Conservation (phyloP, 2,797 vertebrate genomes). For the Acanthiza pusilla region DNA sequence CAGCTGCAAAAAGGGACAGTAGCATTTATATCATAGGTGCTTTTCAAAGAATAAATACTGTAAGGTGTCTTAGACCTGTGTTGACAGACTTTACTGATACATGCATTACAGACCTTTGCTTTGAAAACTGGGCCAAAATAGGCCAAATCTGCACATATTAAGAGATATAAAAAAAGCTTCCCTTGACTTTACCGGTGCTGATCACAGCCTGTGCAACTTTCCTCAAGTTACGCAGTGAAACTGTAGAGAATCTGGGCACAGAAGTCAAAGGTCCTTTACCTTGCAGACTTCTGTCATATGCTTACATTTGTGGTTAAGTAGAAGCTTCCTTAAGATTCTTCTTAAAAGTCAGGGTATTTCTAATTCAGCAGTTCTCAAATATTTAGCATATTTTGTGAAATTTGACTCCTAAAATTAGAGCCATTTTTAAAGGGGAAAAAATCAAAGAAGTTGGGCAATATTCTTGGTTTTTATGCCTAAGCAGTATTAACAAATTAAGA, state of each 20-base stretch:
- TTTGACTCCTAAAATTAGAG: background rate
- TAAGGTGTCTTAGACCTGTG: background rate
- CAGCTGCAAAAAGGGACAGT: background rate
- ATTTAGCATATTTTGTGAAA: background rate
- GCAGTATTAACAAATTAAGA: background rate
- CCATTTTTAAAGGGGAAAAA: background rate
- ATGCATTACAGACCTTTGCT: background rate
- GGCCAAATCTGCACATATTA: background rate
- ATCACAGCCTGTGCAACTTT: background rate
- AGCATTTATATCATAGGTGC: background rate
- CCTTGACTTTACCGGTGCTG: background rate
- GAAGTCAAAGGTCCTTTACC: background rate
- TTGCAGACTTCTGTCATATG: background rate
- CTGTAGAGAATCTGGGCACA: background rate
- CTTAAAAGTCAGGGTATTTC: background rate
- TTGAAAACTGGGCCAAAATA: background rate
- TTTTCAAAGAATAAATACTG: background rate
- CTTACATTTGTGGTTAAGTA: background rate
- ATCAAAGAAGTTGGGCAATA: background rate
- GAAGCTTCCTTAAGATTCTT: background rate
- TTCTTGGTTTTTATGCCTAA: background rate
- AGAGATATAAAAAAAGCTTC: background rate
- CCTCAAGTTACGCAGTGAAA: background rate
- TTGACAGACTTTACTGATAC: background rate
- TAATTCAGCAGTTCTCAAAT: background rate